Base-by-base conservation (phyloP, 1,140 invertebrate genomes). In the Aphaenogaster floridana region DNA sequence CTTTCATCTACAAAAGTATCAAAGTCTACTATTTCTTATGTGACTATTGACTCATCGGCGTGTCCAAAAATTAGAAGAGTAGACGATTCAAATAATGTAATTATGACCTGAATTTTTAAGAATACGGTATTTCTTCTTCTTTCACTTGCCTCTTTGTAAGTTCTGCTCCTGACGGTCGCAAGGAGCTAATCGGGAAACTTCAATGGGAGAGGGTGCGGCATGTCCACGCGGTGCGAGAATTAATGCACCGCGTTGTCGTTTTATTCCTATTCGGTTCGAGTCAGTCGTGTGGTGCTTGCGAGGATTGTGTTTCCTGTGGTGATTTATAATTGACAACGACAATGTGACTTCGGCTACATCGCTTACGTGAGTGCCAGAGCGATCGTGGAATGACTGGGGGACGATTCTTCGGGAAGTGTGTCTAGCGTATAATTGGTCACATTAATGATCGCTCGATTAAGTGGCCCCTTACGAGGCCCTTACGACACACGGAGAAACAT, bases 331-430 rank as follows among this genome's bases (percentile, higher is more conserved):
- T 90, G 88, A 90, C 88, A 90, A 90, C 89, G 89, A 90, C 57
- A 84, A 90, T 90, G 89, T 88, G 89, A 89, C 89, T 90, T 90
- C 89, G 89, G 86, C 80, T 88, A 88, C 76, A 90, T 90, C 89
- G 89, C 89, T 90, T 90, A 90, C 54, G 50, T 88, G 89, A 87
- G 13, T 90, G 89, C 42, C 54, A 90, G 89, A 90, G 80, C 88
- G 88, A 90, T 90, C 89, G 89, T 90, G 89, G 80, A 90, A 86
- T 91, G 89, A 90, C 50, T 91, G 89, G 34, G 52, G 74, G 72
- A 88, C 79, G 86, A 90, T 81, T 90, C 61, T 80, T 42, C 74
- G 64, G 39, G 52, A 84, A 86, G 52, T 81, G 71, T 90, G 89
- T 88, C 63, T 76, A 79, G 45, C 36, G 90, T 90, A 86, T 86